These are phyloP conservation scores for Drosophila mimica DNA, from an alignment of 2,888 invertebrate genomes.

Conservation along the genomic window DNA sequence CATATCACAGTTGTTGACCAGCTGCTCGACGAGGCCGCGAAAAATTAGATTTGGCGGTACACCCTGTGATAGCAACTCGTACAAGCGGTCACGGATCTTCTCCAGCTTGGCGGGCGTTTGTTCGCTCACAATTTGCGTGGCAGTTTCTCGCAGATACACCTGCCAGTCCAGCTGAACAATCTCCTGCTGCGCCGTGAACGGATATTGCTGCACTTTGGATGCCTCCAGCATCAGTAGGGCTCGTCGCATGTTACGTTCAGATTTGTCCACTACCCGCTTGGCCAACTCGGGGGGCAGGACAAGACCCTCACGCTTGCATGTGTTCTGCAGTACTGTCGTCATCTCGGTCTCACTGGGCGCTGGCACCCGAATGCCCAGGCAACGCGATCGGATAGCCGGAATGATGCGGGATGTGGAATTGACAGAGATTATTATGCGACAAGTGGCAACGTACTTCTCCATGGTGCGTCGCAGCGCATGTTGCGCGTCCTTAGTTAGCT, in stretches of 20 bases:
- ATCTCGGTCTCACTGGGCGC: conserved; percentile 94
- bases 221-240: conserved; percentile 97
- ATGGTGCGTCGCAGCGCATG: conserved; percentile 98
- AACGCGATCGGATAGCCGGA: conserved; percentile 98
- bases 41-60: conserved; percentile 97
- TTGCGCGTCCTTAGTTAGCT: conserved; percentile 98
- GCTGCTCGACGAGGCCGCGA: conserved; percentile 92
- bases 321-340: conserved; percentile 87
- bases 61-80: conserved; percentile 96
- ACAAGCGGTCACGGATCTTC: conserved; percentile 94
- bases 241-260: conserved; percentile 94
- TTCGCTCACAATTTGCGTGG: conserved; percentile 92
- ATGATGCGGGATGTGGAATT: conserved; percentile 98
- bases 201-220: conserved; percentile 96
- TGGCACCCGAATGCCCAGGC: conserved; percentile 95
- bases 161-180: conserved; percentile 97
- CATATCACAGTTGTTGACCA: conserved; percentile 95
- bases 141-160: conserved; percentile 93
- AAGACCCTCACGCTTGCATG: conserved; percentile 93
- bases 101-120: conserved; percentile 94
- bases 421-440: conserved; percentile 96
- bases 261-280: conserved; percentile 90
- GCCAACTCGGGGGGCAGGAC: conserved; percentile 91
- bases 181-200: conserved; percentile 91
- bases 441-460: conserved; percentile 99